Conservation (phyloP, 2,797 vertebrate genomes). For the Centroberyx gerrardi region DNA sequence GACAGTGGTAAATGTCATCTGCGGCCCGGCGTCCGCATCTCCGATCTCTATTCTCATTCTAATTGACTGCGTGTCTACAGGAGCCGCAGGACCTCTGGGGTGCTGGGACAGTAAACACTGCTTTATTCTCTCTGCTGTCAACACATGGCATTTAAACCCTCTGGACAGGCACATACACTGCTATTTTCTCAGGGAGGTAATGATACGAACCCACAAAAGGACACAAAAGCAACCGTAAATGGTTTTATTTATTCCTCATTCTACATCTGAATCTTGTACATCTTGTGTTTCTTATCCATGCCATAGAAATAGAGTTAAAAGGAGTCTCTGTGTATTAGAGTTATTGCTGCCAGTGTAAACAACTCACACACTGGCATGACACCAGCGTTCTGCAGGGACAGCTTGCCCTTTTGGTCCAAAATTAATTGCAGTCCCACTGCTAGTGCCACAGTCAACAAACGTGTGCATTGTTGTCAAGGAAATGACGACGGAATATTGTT, state of each 20-base stretch:
- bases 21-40: conserved; percentile 24
- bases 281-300: too few species aligned
- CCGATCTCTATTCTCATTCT: conserved; percentile 60
- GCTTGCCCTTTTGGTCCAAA: too few species aligned
- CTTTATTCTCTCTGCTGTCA: conserved; percentile 58
- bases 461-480: too few species aligned
- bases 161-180: not conserved
- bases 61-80: conserved; percentile 48
- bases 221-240: not conserved
- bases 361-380: not conserved
- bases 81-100: conserved; percentile 37
- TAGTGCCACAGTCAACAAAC: too few species aligned
- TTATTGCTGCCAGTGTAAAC: not conserved
- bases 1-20: conserved; percentile 70
- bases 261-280: too few species aligned
- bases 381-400: not conserved
- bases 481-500: too few species aligned
- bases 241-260: too few species aligned
- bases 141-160: conserved; percentile 54
- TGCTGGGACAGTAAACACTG: conserved; percentile 16
- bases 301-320: too few species aligned
- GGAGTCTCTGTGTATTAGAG: too few species aligned
- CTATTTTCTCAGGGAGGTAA: not conserved
- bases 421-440: too few species aligned
- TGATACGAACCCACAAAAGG: not conserved